Conservation (phyloP, 2,888 invertebrate genomes). For the Tipula lateralis region DNA sequence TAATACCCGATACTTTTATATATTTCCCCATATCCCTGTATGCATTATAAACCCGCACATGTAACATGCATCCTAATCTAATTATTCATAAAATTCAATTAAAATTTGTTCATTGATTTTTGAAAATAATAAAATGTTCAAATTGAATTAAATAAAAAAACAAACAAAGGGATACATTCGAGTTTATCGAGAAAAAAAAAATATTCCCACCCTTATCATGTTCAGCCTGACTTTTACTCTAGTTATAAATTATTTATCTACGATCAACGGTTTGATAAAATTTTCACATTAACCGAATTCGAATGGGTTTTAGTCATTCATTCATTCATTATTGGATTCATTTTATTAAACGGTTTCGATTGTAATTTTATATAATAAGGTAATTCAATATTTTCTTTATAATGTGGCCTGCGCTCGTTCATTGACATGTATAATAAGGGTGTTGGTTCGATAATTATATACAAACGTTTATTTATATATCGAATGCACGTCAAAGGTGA, state of each 20-base stretch:
- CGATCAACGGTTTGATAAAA: conserved; percentile 11
- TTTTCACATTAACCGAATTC: background rate
- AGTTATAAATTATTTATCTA: background rate
- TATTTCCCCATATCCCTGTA: too few relatives aligned
- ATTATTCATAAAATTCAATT: background rate
- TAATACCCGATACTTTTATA: too few relatives aligned
- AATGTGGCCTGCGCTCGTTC: background rate
- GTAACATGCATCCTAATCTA: background rate
- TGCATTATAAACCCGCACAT: background rate
- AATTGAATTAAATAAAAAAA: background rate
- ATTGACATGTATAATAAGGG: conserved; percentile 3
- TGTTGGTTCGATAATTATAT: background rate
- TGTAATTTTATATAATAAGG: background rate
- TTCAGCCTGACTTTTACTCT: conserved; percentile 5
- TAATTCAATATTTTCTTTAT: background rate
- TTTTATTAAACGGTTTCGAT: conserved; percentile 5
- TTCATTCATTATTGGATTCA: background rate
- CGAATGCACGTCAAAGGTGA: background rate
- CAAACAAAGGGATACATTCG: background rate
- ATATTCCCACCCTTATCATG: background rate
- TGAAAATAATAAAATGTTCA: background rate
- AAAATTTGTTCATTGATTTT: background rate
- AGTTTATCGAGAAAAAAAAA: background rate
- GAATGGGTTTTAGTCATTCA: background rate
- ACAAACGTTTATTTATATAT: background rate